A percentile compares a stretch with the other conserved stretches of the same genome.
phyloP scores from a whole-genome alignment of 2,113 vertebrate genomes.

The Paradisaea rubra region DNA sequence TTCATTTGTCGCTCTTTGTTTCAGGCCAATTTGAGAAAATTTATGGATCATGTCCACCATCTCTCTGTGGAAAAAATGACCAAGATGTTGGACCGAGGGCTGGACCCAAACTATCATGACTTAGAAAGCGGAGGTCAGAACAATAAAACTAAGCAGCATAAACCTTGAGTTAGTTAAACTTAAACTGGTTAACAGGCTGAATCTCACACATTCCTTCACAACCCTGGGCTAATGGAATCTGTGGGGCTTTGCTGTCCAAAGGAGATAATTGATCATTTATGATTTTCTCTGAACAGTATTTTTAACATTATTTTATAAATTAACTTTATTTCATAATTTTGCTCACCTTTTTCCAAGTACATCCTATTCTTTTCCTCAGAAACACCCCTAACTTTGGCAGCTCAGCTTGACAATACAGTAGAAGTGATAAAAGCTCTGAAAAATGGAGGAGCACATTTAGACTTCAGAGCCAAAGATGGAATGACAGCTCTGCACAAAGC shows the following conservation, averaged over 20 bases:
- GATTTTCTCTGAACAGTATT: background rate
- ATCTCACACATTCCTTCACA: background rate
- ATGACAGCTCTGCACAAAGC: constrained; percentile 94
- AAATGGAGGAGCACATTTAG: constrained; percentile 90
- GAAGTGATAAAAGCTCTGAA: constrained; percentile 86
- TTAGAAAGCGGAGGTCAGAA: constrained; percentile 85
- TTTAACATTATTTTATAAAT: background rate
- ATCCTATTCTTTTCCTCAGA: constrained; percentile 67
- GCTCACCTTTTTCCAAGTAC: background rate
- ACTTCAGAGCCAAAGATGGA: constrained; percentile 90
- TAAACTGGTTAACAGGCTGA: background rate
- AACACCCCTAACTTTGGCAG: constrained; percentile 85
- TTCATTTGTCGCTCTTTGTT: background rate
- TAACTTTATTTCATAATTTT: background rate
- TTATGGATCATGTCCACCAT: constrained; percentile 89
- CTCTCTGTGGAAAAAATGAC: constrained; percentile 84
- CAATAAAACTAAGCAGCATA: background rate
- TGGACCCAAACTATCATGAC: constrained; percentile 95
- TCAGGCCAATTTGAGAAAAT: constrained; percentile 89
- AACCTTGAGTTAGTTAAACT: background rate
- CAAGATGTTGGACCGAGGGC: constrained; percentile 88
- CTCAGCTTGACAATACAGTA: constrained; percentile 76
- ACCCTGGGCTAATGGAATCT: background rate
- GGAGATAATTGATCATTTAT: background rate
- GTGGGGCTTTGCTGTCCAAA: background rate